Evolutionary conservation across 2,888 invertebrate species (phyloP).

Genomic region (Tenthredo scrophulariae): DNA sequence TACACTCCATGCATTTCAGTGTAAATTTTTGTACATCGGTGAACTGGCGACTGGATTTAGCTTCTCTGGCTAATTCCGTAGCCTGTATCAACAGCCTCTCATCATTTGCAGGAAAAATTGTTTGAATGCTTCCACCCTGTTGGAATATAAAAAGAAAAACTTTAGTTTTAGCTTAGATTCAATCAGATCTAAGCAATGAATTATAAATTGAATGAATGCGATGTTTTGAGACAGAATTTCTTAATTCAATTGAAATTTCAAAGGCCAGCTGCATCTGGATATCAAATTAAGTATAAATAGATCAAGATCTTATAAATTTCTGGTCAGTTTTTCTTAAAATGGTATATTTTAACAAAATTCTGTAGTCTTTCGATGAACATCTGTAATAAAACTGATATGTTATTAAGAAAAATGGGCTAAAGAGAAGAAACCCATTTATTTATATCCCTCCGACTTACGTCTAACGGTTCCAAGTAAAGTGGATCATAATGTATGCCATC

Average conservation of each 20-base stretch:
- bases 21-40: slow-evolving; percentile 94
- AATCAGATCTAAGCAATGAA: slow-evolving; percentile 20
- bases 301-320: not conserved
- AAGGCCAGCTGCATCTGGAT: not conserved
- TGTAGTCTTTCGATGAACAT: not conserved
- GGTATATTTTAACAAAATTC: not conserved
- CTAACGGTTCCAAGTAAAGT: slow-evolving; percentile 89
- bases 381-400: not conserved
- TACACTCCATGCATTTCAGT: slow-evolving; percentile 91
- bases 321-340: not conserved
- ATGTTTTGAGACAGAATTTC: not conserved
- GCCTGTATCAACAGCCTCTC: slow-evolving; percentile 88
- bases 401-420: not conserved
- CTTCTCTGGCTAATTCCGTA: slow-evolving; percentile 91
- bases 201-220: not conserved
- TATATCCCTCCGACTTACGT: slow-evolving; percentile 81
- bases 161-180: slow-evolving; percentile 23
- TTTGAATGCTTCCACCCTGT: slow-evolving; percentile 87
- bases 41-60: slow-evolving; percentile 93
- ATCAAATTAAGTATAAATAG: not conserved
- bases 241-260: not conserved
- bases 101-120: slow-evolving; percentile 90
- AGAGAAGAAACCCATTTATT: not conserved
- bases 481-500: slow-evolving; percentile 99
- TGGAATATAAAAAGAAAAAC: slow-evolving; percentile 64